A percentile compares a stretch with the other conserved stretches of the same genome.
Conservation (phyloP, 2,888 invertebrate species). For the Tetragonisca angustula region DNA sequence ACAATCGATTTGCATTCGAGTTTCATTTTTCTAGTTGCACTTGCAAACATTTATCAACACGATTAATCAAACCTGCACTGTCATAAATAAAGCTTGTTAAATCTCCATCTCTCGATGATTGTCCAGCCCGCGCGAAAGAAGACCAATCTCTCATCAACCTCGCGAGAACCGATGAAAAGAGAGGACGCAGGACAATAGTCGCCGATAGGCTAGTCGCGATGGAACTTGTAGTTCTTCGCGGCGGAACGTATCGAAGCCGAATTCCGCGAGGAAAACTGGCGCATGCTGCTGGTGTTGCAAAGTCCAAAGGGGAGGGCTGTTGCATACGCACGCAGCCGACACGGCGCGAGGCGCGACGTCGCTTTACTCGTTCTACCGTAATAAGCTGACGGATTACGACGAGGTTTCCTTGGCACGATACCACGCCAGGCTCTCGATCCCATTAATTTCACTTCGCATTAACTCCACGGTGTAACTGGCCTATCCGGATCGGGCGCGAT, state of each 20-base stretch:
- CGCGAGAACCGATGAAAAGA: conserved; percentile 1
- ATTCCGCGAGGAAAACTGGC: conserved; percentile 65
- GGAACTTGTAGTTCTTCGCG: conserved; percentile 59
- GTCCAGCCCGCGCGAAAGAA: conserved; percentile 11
- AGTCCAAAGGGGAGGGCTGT: conserved; percentile 18
- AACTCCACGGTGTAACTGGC: conserved; percentile 68
- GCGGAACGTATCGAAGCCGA: conserved; percentile 45
- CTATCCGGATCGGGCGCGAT: conserved; percentile 48
- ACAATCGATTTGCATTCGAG: too few species aligned
- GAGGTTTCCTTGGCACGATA: conserved; percentile 72
- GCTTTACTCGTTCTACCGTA: conserved; percentile 64
- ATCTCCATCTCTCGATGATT: not conserved
- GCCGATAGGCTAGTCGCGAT: conserved; percentile 27
- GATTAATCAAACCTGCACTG: too few species aligned
- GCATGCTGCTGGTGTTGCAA: conserved; percentile 38
- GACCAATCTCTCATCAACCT: not conserved
- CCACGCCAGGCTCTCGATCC: conserved; percentile 70
- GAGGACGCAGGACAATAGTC: conserved; percentile 24
- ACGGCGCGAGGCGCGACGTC: conserved; percentile 35
- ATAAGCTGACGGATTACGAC: conserved; percentile 75
- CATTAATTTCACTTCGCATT: conserved; percentile 78
- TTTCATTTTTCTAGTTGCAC: too few species aligned
- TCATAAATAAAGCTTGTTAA: too few species aligned
- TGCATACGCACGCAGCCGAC: conserved; percentile 27
- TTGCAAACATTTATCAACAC: too few species aligned